Evolutionary conservation across 2,797 vertebrate genomes (phyloP).

Genomic region (Leontocebus nigricollis): DNA sequence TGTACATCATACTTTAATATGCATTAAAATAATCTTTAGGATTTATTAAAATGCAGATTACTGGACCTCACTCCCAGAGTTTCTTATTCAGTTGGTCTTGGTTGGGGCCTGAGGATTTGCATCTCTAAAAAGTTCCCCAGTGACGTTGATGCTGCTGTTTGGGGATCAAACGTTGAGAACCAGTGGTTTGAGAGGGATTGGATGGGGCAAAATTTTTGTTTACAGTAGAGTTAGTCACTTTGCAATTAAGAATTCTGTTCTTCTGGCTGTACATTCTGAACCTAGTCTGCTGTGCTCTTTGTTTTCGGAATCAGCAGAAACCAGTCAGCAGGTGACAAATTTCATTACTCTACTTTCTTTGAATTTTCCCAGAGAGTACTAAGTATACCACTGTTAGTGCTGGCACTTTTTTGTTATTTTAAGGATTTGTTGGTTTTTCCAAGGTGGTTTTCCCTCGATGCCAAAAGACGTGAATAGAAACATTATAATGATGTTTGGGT

Average conservation of each 20-base stretch:
- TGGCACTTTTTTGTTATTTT: slow-evolving; percentile 61
- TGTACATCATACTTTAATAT: background rate
- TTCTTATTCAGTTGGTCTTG: background rate
- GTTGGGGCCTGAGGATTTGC: background rate
- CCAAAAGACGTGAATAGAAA: slow-evolving; percentile 49
- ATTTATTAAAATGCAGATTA: background rate
- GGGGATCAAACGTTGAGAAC: background rate
- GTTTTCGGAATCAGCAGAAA: slow-evolving; percentile 67
- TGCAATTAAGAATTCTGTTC: background rate
- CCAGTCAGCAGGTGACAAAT: slow-evolving; percentile 72
- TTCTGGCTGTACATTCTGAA: slow-evolving; percentile 50
- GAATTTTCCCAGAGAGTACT: slow-evolving; percentile 69
- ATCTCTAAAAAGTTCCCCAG: background rate
- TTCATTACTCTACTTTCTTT: slow-evolving; percentile 65
- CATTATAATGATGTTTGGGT: slow-evolving; percentile 4
- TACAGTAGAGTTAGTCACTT: background rate
- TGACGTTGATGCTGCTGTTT: background rate
- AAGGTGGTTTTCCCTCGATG: slow-evolving; percentile 39
- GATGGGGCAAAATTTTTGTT: background rate
- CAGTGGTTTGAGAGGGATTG: background rate
- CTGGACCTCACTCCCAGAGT: background rate
- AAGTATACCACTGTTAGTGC: slow-evolving; percentile 66
- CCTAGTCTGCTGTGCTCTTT: background rate
- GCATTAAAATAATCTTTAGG: background rate
- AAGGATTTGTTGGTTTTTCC: slow-evolving; percentile 71